Percentiles rank a stretch among this genome's conserved stretches.
Evolutionary conservation across 2,888 invertebrate species (phyloP).

Genomic region (Eremobia ochroleuca): DNA sequence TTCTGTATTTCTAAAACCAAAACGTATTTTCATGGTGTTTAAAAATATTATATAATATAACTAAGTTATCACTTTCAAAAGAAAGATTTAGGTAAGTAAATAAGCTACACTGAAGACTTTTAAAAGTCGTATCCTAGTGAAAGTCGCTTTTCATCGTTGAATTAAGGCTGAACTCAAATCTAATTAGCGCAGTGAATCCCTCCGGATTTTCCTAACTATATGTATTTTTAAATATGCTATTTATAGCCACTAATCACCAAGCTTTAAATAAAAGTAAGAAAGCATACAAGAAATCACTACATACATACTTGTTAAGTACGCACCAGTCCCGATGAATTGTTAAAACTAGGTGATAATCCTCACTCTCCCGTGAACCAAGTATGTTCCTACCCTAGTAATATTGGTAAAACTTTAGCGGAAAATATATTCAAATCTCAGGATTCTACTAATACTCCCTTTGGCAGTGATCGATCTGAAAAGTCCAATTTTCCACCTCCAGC

Average conservation of each 20-base stretch:
- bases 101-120: too few relatives aligned
- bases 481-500: too few relatives aligned
- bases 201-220: not conserved
- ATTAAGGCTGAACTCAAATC: not conserved
- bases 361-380: too few relatives aligned
- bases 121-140: not conserved
- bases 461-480: too few relatives aligned
- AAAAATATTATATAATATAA: not conserved
- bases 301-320: too few relatives aligned
- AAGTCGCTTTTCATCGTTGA: not conserved
- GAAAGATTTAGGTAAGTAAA: not conserved
- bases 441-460: too few relatives aligned
- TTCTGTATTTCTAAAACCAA: not conserved
- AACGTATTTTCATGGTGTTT: not conserved
- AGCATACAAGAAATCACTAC: too few relatives aligned
- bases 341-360: too few relatives aligned
- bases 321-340: too few relatives aligned
- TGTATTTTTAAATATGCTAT: not conserved
- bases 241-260: not conserved
- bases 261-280: not conserved
- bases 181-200: slow-evolving; percentile 17
- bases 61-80: not conserved
- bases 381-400: too few relatives aligned
- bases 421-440: too few relatives aligned
- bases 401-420: too few relatives aligned